Base-by-base conservation (phyloP, 2,113 vertebrate species). In the Beaufortia kweichowensis region DNA sequence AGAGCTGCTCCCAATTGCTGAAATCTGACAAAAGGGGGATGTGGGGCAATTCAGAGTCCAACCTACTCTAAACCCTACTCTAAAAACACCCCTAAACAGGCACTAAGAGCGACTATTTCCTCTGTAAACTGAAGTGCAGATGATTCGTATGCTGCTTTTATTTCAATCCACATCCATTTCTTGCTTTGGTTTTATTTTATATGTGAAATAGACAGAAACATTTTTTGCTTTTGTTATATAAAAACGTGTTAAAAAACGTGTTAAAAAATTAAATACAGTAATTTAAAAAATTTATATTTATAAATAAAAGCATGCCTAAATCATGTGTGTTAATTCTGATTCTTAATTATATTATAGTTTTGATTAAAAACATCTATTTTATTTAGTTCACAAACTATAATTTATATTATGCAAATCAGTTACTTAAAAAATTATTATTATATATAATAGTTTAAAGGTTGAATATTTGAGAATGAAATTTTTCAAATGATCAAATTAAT, bases 61-160 rank as follows among this genome's bases (percentile, higher is more conserved):
- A 81, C 71, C 82, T 87, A 85, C 84, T 8, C 33, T n/a, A n/a
- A n/a, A n/a, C 86, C 86, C 87, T 87, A 84, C 80, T 81, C 84
- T 90, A 85, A 89, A 88, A 87, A 88, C 82, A 79, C 65, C 80
- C 87, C 24, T 86, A 86, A 85, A 87, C 84, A 85, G 87, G 86
- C 82, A 84, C 81, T 85, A 83, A 85, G 82, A 83, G 83, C 83
- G 84, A 84, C 84, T 86, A 85, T 90, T 89, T 88, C 85, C 85
- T 87, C 83, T 81, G 57, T 82, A 78, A 59, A 74, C 28, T 35
- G 33, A 72, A 69, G 84, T 79, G 75, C 88, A 83, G 87, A 85
- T 87, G 84, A 85, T 62, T 76, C 83, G 69, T 78, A 29, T 80
- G 72, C 66, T 63, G 33, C 73, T 9, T n/a, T 8, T n/a, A 6